Evolutionary conservation across 2,888 invertebrate genomes (phyloP).

Genomic region (Pantelozetes paolii): DNA sequence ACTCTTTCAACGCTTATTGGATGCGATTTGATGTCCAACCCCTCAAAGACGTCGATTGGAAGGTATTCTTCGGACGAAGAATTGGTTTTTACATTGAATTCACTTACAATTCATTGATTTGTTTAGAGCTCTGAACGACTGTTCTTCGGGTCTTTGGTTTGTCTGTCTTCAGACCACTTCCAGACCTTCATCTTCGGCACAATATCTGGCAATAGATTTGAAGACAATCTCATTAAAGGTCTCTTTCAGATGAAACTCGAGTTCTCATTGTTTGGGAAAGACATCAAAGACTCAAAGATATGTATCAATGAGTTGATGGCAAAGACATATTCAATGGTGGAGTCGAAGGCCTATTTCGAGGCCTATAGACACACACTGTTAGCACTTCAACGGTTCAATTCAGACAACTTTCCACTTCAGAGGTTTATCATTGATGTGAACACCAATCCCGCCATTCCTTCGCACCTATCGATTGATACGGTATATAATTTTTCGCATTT

Average conservation of each 20-base stretch:
- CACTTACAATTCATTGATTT: background rate
- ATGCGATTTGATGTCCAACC: background rate
- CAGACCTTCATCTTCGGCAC: constrained; percentile 32
- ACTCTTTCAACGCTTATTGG: no score
- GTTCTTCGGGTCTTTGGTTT: constrained; percentile 36
- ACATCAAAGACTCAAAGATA: no score
- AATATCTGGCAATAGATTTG: constrained; percentile 16
- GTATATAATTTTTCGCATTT: constrained; percentile 32
- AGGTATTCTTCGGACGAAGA: background rate
- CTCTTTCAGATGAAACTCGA: no score
- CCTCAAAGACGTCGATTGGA: constrained; percentile 23
- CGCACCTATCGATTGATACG: constrained; percentile 51
- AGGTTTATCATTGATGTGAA: constrained; percentile 63
- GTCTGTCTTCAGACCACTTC: constrained; percentile 39
- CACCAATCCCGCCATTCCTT: constrained; percentile 51
- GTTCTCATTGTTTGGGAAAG: no score
- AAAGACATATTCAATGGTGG: background rate
- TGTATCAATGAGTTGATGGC: no score
- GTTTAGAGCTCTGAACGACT: background rate
- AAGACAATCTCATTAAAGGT: no score
- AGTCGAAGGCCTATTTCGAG: constrained; percentile 66
- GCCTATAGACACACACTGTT: constrained; percentile 70
- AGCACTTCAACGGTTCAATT: constrained; percentile 61
- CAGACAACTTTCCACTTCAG: constrained; percentile 63
- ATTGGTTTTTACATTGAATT: background rate